Conservation (phyloP, 2,797 vertebrate species). For the Carcharodon carcharias region DNA sequence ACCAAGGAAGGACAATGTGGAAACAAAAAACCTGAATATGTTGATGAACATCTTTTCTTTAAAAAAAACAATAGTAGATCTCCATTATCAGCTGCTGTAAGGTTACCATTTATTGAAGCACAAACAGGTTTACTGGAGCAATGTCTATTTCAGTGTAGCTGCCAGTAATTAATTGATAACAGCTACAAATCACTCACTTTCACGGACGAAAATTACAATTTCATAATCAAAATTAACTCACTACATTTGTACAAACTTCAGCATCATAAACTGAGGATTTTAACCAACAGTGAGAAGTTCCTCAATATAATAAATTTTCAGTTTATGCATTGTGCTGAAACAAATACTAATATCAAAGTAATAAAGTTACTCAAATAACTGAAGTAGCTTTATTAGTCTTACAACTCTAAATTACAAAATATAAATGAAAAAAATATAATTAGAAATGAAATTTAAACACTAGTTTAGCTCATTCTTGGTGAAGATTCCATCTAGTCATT, state of each 20-base stretch:
- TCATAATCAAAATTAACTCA: background rate
- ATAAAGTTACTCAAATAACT: background rate
- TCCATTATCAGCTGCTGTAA: background rate
- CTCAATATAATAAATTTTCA: background rate
- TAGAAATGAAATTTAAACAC: background rate
- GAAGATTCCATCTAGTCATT: background rate
- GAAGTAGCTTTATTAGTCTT: too few relatives aligned
- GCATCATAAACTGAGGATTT: background rate
- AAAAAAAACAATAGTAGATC: background rate
- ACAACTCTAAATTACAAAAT: background rate
- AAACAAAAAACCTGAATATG: background rate
- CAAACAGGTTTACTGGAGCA: background rate
- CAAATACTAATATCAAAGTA: background rate
- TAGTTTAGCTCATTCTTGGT: background rate
- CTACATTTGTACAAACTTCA: background rate
- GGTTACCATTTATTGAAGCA: background rate
- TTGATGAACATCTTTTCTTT: background rate
- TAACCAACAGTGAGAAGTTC: background rate
- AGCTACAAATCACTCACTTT: background rate
- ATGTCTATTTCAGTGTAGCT: background rate
- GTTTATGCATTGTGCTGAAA: background rate
- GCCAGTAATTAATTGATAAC: background rate
- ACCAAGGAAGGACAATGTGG: background rate
- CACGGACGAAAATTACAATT: background rate
- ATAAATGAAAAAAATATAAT: background rate